Evolutionary conservation across 2,113 vertebrate species (phyloP), one percentile per base, ranked within the genome.

Genomic region (Ophiodon elongatus): DNA sequence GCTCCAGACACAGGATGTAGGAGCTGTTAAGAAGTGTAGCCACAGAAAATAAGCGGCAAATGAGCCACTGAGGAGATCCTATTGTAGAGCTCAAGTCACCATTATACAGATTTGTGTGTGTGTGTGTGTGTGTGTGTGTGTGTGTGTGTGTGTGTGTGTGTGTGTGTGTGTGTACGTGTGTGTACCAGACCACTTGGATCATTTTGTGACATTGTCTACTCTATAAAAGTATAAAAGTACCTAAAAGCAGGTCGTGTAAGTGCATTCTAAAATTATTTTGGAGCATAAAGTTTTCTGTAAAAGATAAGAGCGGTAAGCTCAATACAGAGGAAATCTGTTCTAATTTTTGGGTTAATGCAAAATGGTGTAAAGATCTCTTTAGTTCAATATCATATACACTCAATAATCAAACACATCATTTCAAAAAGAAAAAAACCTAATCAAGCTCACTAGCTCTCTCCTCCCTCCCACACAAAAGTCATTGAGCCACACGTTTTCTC

Each of bases 401-500:
- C 2, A 67, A 50, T 56, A 37, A 41, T 47, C 19, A 75, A 33
- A 63, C 17, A n/a, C n/a, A n/a, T n/a, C n/a, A n/a, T n/a, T n/a
- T n/a, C n/a, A n/a, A n/a, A n/a, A n/a, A n/a, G n/a, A 29, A 37
- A 21, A 0, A 68, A 60, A 4, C 15, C 43, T 60, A 64, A 52
- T 64, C 21, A 39, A 54, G 39, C 31, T 43, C 60, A 37, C 29
- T 67, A 19, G 50, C 66, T 31, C 33, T 50, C 31, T 21, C 52
- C 35, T 73, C 54, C 41, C 52, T 76, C 60, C 41, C 29, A 52
- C 52, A 45, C 11, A 13, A 27, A 79, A 63, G 52, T 6, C 17
- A 59, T 73, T 76, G 66, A 83, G 76, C 54, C 80, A 85, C 67
- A 77, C 76, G 64, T 73, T 83, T 72, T 70, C 25, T 76, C 29